These are phyloP conservation scores for Emmelina monodactyla DNA, from an alignment of 2,888 invertebrate species.

Conservation along the genomic window DNA sequence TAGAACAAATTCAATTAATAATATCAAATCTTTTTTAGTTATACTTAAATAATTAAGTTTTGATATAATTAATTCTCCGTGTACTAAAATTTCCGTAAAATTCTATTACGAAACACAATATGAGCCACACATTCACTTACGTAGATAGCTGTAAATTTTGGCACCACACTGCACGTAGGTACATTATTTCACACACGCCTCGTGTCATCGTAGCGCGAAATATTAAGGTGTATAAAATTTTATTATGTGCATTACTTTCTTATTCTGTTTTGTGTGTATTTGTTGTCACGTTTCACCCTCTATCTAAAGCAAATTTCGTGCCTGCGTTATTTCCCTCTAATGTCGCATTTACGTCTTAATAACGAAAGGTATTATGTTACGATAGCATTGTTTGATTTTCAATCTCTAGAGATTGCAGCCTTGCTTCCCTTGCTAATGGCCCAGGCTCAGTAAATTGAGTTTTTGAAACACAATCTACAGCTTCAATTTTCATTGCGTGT, in stretches of 20 bases:
- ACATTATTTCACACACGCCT: slow-evolving; percentile 58
- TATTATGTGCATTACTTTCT: slow-evolving; percentile 57
- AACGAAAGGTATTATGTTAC: slow-evolving; percentile 55
- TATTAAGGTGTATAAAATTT: slow-evolving; percentile 64
- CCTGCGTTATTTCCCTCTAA: slow-evolving; percentile 49
- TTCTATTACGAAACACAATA: too few species aligned
- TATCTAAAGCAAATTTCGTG: slow-evolving; percentile 26
- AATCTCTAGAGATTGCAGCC: slow-evolving; percentile 47
- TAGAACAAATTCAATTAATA: too few species aligned
- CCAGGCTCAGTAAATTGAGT: slow-evolving; percentile 31
- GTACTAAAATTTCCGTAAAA: too few species aligned
- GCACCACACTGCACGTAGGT: slow-evolving; percentile 30
- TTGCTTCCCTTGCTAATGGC: slow-evolving; percentile 43
- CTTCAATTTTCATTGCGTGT: slow-evolving; percentile 30
- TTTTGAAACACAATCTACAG: slow-evolving; percentile 35
- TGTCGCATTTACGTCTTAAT: slow-evolving; percentile 59
- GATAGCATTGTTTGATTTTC: slow-evolving; percentile 54
- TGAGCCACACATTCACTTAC: too few species aligned
- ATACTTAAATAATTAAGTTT: too few species aligned
- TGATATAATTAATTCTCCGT: too few species aligned
- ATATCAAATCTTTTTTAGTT: too few species aligned
- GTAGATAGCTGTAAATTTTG: slow-evolving; percentile 36
- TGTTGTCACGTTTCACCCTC: slow-evolving; percentile 37
- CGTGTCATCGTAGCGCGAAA: slow-evolving; percentile 58
- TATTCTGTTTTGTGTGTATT: slow-evolving; percentile 48